These are phyloP conservation scores for Notocelia uddmanniana DNA, from an alignment of 2,888 invertebrate species.

Conservation along the genomic window DNA sequence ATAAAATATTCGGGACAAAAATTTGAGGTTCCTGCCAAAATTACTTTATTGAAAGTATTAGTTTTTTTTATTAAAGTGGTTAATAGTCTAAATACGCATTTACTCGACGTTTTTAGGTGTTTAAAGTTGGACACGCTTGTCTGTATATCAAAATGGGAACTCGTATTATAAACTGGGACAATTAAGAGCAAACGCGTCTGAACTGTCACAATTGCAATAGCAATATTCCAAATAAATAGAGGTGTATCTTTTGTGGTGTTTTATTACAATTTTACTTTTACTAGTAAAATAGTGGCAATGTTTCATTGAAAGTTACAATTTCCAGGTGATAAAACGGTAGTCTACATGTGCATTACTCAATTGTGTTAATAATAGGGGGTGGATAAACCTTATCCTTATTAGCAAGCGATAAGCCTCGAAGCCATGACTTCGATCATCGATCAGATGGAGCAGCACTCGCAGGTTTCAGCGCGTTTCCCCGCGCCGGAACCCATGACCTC, in stretches of 20 bases:
- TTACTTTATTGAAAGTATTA: background rate
- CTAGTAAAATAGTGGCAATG: background rate
- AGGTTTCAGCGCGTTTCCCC: slow-evolving; percentile 75
- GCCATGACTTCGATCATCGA: slow-evolving; percentile 93
- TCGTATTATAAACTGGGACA: background rate
- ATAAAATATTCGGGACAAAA: no score
- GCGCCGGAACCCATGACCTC: slow-evolving; percentile 78
- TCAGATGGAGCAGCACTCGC: slow-evolving; percentile 93
- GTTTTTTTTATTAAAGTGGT: background rate
- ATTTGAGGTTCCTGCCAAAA: no score
- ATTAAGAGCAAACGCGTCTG: background rate
- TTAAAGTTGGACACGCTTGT: background rate
- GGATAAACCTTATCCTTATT: slow-evolving; percentile 11
- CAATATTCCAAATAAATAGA: slow-evolving; percentile 22
- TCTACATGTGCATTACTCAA: background rate
- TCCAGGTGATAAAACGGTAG: background rate
- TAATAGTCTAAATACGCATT: background rate
- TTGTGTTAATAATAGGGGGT: slow-evolving; percentile 22
- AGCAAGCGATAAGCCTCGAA: slow-evolving; percentile 39
- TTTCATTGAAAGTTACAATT: background rate
- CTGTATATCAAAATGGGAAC: background rate
- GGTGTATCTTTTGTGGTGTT: slow-evolving; percentile 12
- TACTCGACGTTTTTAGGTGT: background rate
- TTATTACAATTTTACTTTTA: background rate
- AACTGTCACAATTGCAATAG: background rate